Evolutionary conservation across 2,888 invertebrate genomes (phyloP), one percentile per base, ranked within the genome.

Genomic region (Corythucha ciliata): DNA sequence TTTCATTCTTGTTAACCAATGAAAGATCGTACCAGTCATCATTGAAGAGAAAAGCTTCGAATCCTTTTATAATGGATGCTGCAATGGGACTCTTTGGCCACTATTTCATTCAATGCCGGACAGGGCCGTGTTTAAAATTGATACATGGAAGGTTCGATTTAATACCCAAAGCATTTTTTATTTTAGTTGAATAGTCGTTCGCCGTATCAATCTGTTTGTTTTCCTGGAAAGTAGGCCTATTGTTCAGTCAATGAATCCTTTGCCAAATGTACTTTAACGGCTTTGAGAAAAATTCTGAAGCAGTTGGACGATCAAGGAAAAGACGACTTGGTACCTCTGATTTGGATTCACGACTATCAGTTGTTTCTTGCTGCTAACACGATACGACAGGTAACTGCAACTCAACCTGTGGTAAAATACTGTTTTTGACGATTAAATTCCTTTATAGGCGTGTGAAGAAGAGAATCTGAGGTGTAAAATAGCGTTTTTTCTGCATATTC

Each of bases 321-420:
- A 45, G 59, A 62, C 14, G 62, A 65, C 27, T 60, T 61, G 1
- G 60, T 66, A 34, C 72, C 73, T 22, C 65, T 74, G 33, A 67
- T 74, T 24, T 74, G 74, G 74, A 71, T 74, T 37, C 73, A 74
- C 61, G 74, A 74, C 60, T 74, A 74, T 59, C 73, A 73, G 57
- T 64, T 74, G 27, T 68, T 74, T 66, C 63, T 71, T 27, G 69
- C 71, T 6, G 72, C 73, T 3, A 68, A 66, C 51, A 68, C 67
- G 41, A 68, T 74, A 55, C 66, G 72, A 52, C 64, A 68, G 54
- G 67, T 69, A 55, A 21, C 24, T 27, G 26, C n/a, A n/a, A n/a
- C n/a, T n/a, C n/a, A n/a, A n/a, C n/a, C n/a, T n/a, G n/a, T n/a
- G 8, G 1, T 22, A 18, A 44, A 27, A 10, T 47, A 3, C 16